Percentiles rank a stretch among this genome's conserved stretches.
Evolutionary conservation across 92 coral and sea anemone species (phyloP).

Genomic region (Paramuricea clavata): DNA sequence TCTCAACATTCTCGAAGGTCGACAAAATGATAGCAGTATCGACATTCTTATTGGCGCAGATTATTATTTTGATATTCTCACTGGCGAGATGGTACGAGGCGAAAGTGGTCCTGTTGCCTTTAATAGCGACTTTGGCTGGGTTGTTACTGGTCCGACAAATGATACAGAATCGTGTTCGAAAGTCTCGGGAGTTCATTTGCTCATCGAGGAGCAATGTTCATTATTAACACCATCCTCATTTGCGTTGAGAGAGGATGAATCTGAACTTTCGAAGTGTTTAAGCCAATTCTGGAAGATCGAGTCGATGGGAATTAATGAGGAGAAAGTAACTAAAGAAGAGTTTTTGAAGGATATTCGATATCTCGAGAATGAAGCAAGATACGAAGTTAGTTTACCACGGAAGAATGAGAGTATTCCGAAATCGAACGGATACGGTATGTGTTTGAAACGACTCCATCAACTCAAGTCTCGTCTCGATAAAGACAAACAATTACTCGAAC

Average conservation of each 20-base stretch:
- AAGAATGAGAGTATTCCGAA: neutral
- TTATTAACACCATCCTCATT: neutral
- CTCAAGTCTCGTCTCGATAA: neutral
- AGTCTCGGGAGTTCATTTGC: neutral
- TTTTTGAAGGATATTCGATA: neutral
- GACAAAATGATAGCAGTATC: neutral
- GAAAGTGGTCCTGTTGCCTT: constrained; percentile 14
- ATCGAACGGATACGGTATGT: neutral
- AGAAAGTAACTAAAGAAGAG: neutral
- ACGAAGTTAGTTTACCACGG: constrained; percentile 24
- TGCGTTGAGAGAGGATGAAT: neutral
- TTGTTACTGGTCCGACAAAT: constrained; percentile 13
- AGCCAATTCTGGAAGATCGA: neutral
- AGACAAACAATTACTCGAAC: neutral
- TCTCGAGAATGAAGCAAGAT: neutral
- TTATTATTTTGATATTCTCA: neutral
- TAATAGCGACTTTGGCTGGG: constrained; percentile 12
- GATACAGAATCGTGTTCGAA: neutral
- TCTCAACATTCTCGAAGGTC: too few species aligned
- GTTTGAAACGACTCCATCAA: neutral
- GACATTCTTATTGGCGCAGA: neutral
- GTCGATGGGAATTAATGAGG: constrained; percentile 6
- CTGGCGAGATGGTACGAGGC: neutral
- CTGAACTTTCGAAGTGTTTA: neutral
- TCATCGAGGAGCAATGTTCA: neutral